Evolutionary conservation across 2,888 invertebrate genomes (phyloP).

Genomic region (Emmelina monodactyla): DNA sequence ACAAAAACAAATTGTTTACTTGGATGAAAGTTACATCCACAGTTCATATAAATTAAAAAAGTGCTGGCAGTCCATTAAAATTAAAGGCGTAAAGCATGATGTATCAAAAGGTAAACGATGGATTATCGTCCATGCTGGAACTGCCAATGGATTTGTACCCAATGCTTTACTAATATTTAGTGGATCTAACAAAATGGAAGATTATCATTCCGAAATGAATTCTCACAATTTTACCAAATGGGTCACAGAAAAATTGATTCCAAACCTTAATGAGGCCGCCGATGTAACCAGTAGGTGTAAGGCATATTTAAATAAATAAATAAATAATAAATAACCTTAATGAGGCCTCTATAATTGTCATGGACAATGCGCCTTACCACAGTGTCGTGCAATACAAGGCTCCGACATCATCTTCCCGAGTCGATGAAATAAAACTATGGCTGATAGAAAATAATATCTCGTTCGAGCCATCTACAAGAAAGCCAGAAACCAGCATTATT

Average conservation of each 20-base stretch:
- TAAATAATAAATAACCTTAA: too few species aligned
- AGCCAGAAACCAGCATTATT: too few species aligned
- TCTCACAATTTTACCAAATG: conserved; percentile 16
- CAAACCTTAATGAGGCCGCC: too few species aligned
- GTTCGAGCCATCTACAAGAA: conserved; percentile 13
- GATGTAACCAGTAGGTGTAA: too few species aligned
- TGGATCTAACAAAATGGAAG: conserved; percentile 15
- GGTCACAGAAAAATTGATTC: conserved; percentile 13
- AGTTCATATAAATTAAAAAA: conserved; percentile 15
- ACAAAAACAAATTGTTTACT: conserved; percentile 18
- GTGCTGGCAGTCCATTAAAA: conserved; percentile 17
- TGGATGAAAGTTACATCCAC: conserved; percentile 22
- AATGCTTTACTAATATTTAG: conserved; percentile 17
- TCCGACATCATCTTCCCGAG: conserved; percentile 4
- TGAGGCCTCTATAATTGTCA: background rate
- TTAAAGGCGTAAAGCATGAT: background rate
- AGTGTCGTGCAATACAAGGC: conserved; percentile 8
- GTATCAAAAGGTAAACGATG: conserved; percentile 1
- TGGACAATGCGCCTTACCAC: conserved; percentile 13
- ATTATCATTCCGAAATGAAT: conserved; percentile 19
- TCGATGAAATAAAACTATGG: conserved; percentile 17
- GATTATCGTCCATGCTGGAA: conserved; percentile 16
- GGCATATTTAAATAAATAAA: too few species aligned
- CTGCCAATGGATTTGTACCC: conserved; percentile 17
- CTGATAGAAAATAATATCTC: conserved; percentile 16